Evolutionary conservation across 2,797 vertebrate species (phyloP).

Genomic region (Thalassophryne amazonica): DNA sequence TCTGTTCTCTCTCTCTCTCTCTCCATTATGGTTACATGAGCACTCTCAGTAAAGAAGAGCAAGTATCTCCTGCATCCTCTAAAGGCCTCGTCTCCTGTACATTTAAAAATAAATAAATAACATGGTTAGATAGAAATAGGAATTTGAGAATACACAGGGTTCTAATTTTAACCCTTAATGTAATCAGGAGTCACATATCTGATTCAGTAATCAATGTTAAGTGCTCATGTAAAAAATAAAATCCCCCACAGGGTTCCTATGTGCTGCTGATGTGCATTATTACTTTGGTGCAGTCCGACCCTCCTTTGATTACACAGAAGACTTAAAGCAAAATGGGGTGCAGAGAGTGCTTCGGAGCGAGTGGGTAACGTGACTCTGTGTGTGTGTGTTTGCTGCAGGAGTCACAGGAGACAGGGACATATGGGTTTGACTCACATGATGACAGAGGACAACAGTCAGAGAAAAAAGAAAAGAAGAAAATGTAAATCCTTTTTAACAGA

Average conservation of each 20-base stretch:
- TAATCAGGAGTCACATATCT: conserved; percentile 45
- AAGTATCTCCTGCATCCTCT: conserved; percentile 8
- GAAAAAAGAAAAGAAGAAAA: too few species aligned
- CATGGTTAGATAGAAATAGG: neutral
- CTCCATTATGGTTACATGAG: conserved; percentile 54
- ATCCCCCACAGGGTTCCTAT: conserved; percentile 10
- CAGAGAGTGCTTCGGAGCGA: conserved; percentile 33
- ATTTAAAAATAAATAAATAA: conserved; percentile 2
- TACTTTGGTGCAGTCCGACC: conserved; percentile 28
- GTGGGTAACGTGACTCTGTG: conserved; percentile 17
- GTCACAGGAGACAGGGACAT: too few species aligned
- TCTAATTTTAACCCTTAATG: conserved; percentile 42
- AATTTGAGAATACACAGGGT: conserved; percentile 2
- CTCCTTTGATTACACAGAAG: conserved; percentile 40
- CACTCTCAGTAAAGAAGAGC: conserved; percentile 50
- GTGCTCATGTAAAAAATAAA: conserved; percentile 57
- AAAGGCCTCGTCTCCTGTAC: neutral
- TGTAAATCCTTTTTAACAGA: too few species aligned
- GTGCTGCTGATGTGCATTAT: conserved; percentile 27
- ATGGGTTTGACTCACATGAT: too few species aligned
- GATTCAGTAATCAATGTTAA: conserved; percentile 68
- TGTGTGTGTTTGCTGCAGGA: neutral
- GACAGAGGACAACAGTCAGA: too few species aligned
- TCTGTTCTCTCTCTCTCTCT: conserved; percentile 36
- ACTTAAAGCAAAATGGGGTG: conserved; percentile 38